These are phyloP conservation scores for Drosophila tripunctata DNA, from an alignment of 2,888 invertebrate genomes.

Conservation along the genomic window DNA sequence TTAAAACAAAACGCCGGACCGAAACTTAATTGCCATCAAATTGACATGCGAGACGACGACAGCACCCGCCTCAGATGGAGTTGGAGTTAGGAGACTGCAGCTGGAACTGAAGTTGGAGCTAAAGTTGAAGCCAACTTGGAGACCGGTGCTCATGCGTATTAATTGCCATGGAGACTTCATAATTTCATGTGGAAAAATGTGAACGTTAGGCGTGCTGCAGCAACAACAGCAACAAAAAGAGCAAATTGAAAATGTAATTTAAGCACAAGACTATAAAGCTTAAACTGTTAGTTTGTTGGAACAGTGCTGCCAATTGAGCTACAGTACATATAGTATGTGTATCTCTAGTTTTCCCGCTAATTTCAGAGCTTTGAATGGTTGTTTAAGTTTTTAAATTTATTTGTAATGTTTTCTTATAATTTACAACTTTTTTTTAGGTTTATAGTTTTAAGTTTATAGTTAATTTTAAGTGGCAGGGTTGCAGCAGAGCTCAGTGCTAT, in stretches of 20 bases:
- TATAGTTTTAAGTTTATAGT: no score
- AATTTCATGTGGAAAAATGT: constrained; percentile 78
- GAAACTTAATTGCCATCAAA: constrained; percentile 78
- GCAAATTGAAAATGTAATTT: constrained; percentile 58
- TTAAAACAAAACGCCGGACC: constrained; percentile 67
- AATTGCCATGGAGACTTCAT: constrained; percentile 78
- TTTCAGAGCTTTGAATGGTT: no score
- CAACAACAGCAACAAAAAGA: constrained; percentile 34
- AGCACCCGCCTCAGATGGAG: constrained; percentile 63
- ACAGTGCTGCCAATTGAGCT: background rate
- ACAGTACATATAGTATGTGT: no score
- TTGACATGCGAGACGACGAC: constrained; percentile 79
- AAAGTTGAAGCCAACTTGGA: background rate
- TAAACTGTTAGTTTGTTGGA: constrained; percentile 6
- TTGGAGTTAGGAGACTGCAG: background rate
- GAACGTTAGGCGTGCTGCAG: constrained; percentile 68
- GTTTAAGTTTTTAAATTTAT: no score
- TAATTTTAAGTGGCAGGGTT: no score
- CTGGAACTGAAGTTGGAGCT: constrained; percentile 13
- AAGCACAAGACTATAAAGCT: constrained; percentile 55
- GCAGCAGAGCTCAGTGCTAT: no score
- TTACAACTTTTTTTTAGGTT: no score
- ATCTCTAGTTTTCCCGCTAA: no score
- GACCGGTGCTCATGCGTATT: constrained; percentile 65
- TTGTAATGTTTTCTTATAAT: no score